phyloP scores from a whole-genome alignment of 2,113 vertebrate species.

The Amphiprion percula region DNA sequence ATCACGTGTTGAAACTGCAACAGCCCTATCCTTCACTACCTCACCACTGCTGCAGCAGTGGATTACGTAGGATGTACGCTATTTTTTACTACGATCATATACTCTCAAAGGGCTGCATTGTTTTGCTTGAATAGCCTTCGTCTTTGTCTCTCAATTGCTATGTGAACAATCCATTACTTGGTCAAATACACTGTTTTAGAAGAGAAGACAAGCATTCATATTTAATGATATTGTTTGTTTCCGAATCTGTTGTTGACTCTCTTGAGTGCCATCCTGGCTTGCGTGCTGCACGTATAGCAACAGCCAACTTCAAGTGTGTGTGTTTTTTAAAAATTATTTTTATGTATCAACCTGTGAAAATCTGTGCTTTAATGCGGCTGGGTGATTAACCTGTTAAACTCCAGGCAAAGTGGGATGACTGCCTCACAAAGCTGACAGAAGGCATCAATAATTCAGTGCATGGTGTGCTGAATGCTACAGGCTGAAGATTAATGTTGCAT shows the following conservation, averaged over 20 bases:
- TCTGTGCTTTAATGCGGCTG: slow-evolving; percentile 19
- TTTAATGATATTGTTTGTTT: slow-evolving; percentile 84
- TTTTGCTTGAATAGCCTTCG: slow-evolving; percentile 66
- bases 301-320: slow-evolving; percentile 28
- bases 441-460: slow-evolving; percentile 59
- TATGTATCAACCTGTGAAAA: slow-evolving; percentile 49
- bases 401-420: slow-evolving; percentile 22
- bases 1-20: slow-evolving; percentile 6
- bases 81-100: slow-evolving; percentile 55
- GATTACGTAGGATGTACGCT: slow-evolving; percentile 10
- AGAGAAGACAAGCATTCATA: slow-evolving; percentile 82
- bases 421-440: slow-evolving; percentile 39
- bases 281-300: slow-evolving; percentile 37
- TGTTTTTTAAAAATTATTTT: slow-evolving; percentile 18
- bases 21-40: slow-evolving; percentile 1
- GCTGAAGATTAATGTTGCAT: slow-evolving; percentile 45
- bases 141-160: slow-evolving; percentile 70
- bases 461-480: slow-evolving; percentile 39
- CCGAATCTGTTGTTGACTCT: slow-evolving; percentile 28
- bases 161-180: slow-evolving; percentile 81
- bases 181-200: slow-evolving; percentile 79
- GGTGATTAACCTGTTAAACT: slow-evolving; percentile 60
- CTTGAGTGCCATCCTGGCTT: slow-evolving; percentile 27
- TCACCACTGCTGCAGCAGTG: background rate
- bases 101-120: slow-evolving; percentile 72